A percentile compares a stretch with the other conserved stretches of the same genome.
Evolutionary conservation across 92 coral and sea anemone species (phyloP).

Genomic region (Zoanthus gigantus): DNA sequence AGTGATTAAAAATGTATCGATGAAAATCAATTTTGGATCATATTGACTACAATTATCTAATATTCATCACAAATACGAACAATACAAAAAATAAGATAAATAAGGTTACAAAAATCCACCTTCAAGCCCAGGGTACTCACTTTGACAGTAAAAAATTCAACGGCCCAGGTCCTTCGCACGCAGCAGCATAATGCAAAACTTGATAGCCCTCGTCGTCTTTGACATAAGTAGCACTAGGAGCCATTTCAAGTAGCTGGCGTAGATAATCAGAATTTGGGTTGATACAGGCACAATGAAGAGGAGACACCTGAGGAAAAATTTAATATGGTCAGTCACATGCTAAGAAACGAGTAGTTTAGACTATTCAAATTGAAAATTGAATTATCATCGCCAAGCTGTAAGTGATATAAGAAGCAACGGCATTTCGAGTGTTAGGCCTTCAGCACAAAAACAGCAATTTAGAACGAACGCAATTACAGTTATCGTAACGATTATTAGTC

Average conservation of each 20-base stretch:
- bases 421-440: too few relatives aligned
- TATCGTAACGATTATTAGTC: too few relatives aligned
- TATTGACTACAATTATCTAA: too few relatives aligned
- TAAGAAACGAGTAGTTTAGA: neutral
- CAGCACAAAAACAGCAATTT: too few relatives aligned
- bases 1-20: too few relatives aligned
- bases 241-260: slow-evolving; percentile 67
- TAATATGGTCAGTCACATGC: neutral
- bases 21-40: too few relatives aligned
- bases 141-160: slow-evolving; percentile 75
- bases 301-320: slow-evolving; percentile 65
- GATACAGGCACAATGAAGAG: slow-evolving; percentile 89
- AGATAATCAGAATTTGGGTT: slow-evolving; percentile 85
- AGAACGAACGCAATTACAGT: too few relatives aligned
- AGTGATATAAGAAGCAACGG: too few relatives aligned
- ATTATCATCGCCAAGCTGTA: neutral
- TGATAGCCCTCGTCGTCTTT: slow-evolving; percentile 84
- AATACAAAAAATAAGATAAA: neutral
- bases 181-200: slow-evolving; percentile 82
- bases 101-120: neutral
- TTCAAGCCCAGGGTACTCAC: slow-evolving; percentile 34
- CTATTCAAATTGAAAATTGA: neutral
- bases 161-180: slow-evolving; percentile 88
- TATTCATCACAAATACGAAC: too few relatives aligned
- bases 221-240: slow-evolving; percentile 75